Evolutionary conservation across 2,888 invertebrate genomes (phyloP).

Genomic region (Mechanitis mazaeus): DNA sequence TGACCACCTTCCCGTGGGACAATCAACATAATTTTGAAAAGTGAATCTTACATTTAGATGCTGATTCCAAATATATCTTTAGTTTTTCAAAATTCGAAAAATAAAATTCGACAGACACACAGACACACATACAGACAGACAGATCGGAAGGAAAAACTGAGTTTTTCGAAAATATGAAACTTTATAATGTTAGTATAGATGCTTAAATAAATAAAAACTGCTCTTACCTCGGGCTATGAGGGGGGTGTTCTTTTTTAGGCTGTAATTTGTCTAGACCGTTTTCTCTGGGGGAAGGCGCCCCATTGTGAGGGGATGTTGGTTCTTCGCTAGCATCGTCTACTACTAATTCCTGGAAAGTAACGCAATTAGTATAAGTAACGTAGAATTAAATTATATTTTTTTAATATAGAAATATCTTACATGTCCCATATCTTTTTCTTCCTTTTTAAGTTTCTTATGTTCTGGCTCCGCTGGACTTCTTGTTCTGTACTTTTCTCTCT

Average conservation of each 20-base stretch:
- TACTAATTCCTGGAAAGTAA: conserved; percentile 89
- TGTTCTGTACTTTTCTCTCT: conserved; percentile 88
- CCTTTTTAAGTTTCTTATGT: conserved; percentile 85
- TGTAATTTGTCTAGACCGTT: conserved; percentile 89
- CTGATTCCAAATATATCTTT: too few relatives aligned
- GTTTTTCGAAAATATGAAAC: too few relatives aligned
- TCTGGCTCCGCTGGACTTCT: conserved; percentile 85
- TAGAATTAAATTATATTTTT: not conserved
- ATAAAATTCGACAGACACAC: too few relatives aligned
- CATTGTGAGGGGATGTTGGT: conserved; percentile 89
- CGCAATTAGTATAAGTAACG: conserved; percentile 2
- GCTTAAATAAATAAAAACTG: too few relatives aligned
- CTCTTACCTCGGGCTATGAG: conserved; percentile 78
- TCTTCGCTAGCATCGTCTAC: conserved; percentile 97
- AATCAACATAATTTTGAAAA: too few relatives aligned
- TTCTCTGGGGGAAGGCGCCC: conserved; percentile 92
- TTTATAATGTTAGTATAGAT: too few relatives aligned
- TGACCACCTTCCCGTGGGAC: too few relatives aligned
- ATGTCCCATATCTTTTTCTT: conserved; percentile 89
- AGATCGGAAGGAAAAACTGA: too few relatives aligned
- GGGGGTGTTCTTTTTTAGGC: conserved; percentile 86
- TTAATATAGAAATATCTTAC: conserved; percentile 70
- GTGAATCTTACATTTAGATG: too few relatives aligned
- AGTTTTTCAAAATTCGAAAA: too few relatives aligned
- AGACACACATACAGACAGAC: too few relatives aligned